Base-by-base conservation (phyloP, 2,888 invertebrate genomes). In the Drosophila prolongata region DNA sequence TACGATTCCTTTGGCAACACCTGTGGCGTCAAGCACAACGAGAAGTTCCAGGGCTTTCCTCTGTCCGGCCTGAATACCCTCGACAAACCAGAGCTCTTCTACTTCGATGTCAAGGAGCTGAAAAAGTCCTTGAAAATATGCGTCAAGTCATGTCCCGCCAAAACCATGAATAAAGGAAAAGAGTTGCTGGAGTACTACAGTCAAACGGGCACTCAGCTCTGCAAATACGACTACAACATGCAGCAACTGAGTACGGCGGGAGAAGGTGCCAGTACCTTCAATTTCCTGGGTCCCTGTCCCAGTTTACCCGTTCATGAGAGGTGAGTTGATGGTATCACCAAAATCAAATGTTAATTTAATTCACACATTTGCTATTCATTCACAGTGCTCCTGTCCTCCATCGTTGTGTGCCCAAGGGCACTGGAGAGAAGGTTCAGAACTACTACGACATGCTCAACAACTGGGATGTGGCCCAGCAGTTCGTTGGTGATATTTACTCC, bases 1-100 rank as follows among this genome's bases (percentile, higher is more conserved):
- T 97, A 96, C 92, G 98, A 98, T 91, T 97, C 97, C 61, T 98
- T 97, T 93, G 98, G 98, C 9, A 98, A 98, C 91, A 97, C 97
- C 37, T 99, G 98, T 92, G 98, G 98, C 14, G 95, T 96, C 27
- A 95, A 95, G 84, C 93, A 93, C 77, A 98, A 98, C 92, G 95
- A 95, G 79, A 95, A 94, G 77, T 94, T 96, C 71, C 95, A 95
- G 9, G 94, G 95, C 77, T 94, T 96, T 88, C 95, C 95, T 4
- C 91, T 96, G 52, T 96, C 98, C 24, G 98, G 98, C 11, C 94
- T 95, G 83, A 96, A 96, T 90, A 97, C 97, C 43, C 93, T 94
- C 30, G 95, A 96, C 77, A 96, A 95, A 89, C 96, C 95, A 80
- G 95, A 95, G 90, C 93, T 98, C 44, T 96, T 98, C 84, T 98